These are phyloP conservation scores for Mercenaria mercenaria DNA, from an alignment of 1,140 invertebrate species.

Conservation along the genomic window DNA sequence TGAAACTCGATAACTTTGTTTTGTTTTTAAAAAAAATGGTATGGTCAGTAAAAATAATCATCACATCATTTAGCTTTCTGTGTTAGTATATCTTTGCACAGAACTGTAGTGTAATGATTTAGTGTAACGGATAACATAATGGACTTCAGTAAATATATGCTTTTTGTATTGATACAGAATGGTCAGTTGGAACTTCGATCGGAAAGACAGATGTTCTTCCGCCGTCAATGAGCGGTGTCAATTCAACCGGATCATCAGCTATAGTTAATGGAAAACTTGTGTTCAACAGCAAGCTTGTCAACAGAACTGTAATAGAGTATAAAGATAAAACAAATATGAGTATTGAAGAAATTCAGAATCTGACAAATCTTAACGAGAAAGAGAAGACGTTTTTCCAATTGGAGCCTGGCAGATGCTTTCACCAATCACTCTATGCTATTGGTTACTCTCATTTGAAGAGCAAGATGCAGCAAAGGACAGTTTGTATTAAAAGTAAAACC, in stretches of 20 bases:
- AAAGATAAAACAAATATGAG: background rate
- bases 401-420: conserved; percentile 38
- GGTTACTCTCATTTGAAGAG: conserved; percentile 34
- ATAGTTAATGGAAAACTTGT: conserved; percentile 24
- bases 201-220: background rate
- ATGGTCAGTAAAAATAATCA: no score
- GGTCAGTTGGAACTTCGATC: background rate
- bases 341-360: background rate
- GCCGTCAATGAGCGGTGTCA: background rate
- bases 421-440: conserved; percentile 18
- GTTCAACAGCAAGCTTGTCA: background rate
- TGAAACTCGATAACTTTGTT: no score
- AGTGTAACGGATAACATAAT: no score
- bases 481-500: conserved; percentile 39
- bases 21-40: no score
- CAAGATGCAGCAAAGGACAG: conserved; percentile 6
- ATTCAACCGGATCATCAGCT: background rate
- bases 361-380: background rate
- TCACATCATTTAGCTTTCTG: no score
- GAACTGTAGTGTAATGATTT: no score
- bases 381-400: conserved; percentile 32
- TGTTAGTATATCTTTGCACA: no score
- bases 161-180: conserved; percentile 8
- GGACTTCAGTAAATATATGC: background rate
- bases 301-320: background rate